Percentiles rank a stretch among this genome's conserved stretches.
phyloP scores from a whole-genome alignment of 2,113 vertebrate genomes.

The Dicentrarchus labrax region DNA sequence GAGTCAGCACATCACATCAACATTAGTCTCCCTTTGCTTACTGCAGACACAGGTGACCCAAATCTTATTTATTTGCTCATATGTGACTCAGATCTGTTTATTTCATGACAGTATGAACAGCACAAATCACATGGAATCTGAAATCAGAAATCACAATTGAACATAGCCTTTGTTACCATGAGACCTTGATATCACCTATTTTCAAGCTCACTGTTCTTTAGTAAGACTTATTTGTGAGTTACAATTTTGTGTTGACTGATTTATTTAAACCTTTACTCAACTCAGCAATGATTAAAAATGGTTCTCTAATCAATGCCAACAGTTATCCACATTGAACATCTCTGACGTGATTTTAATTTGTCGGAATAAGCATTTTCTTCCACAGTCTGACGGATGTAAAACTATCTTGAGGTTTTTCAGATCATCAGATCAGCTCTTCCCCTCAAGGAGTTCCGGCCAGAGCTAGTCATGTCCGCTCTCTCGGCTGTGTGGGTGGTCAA shows the following conservation, averaged over 20 bases:
- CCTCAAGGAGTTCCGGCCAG: conserved; percentile 43
- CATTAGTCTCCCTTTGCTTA: neutral
- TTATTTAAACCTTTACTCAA: neutral
- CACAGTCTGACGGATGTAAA: conserved; percentile 8
- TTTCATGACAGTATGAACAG: too few species aligned
- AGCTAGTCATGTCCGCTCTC: conserved; percentile 53
- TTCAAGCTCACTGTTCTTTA: neutral
- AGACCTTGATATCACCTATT: neutral
- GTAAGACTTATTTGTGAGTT: neutral
- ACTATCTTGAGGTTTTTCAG: conserved; percentile 32
- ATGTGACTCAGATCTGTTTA: too few species aligned
- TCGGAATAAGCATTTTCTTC: neutral
- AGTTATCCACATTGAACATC: neutral
- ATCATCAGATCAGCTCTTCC: conserved; percentile 34
- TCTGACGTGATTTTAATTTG: neutral
- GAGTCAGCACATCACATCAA: neutral
- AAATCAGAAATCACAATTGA: too few species aligned
- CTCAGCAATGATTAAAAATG: neutral
- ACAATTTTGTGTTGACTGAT: neutral
- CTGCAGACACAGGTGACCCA: too few species aligned
- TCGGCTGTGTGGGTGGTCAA: conserved; percentile 57
- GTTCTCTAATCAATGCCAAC: neutral
- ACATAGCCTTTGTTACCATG: neutral
- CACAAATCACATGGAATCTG: too few species aligned
- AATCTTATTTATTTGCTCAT: too few species aligned